These are phyloP conservation scores for Brachycybe producta DNA, from an alignment of 2,888 invertebrate species.

Conservation along the genomic window DNA sequence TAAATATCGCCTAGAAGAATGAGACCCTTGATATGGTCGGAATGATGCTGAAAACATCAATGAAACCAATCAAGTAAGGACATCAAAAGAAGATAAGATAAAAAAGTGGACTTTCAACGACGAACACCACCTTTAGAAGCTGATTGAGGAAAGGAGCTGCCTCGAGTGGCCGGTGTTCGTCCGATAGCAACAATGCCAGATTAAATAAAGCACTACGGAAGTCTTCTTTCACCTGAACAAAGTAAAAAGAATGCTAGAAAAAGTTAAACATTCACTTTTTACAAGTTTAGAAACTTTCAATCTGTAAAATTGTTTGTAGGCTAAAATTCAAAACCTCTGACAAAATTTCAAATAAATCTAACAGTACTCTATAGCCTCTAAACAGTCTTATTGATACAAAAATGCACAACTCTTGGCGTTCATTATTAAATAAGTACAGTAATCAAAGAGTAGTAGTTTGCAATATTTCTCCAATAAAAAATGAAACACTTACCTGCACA, in stretches of 20 bases:
- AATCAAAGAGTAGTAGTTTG: not conserved
- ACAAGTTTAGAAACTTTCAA: too few species aligned
- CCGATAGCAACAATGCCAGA: slow-evolving; percentile 75
- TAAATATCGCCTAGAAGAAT: slow-evolving; percentile 90
- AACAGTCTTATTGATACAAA: not conserved
- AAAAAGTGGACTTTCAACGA: not conserved
- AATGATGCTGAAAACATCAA: slow-evolving; percentile 49
- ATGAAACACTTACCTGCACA: slow-evolving; percentile 36
- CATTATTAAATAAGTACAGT: not conserved
- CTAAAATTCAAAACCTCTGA: too few species aligned
- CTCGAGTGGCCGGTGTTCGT: slow-evolving; percentile 73
- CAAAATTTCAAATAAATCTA: too few species aligned
- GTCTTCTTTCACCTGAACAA: slow-evolving; percentile 54
- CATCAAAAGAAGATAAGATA: not conserved
- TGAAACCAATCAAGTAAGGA: not conserved
- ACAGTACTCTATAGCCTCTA: not conserved
- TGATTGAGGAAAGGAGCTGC: slow-evolving; percentile 86
- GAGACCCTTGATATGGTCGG: slow-evolving; percentile 85
- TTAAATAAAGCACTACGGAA: slow-evolving; percentile 91
- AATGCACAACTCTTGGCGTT: not conserved
- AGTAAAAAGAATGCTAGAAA: too few species aligned
- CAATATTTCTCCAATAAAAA: too few species aligned
- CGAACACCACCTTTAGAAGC: slow-evolving; percentile 44
- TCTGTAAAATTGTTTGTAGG: too few species aligned
- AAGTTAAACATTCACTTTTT: too few species aligned